phyloP scores from a whole-genome alignment of 2,113 vertebrate genomes.

The Pelobates fuscus region DNA sequence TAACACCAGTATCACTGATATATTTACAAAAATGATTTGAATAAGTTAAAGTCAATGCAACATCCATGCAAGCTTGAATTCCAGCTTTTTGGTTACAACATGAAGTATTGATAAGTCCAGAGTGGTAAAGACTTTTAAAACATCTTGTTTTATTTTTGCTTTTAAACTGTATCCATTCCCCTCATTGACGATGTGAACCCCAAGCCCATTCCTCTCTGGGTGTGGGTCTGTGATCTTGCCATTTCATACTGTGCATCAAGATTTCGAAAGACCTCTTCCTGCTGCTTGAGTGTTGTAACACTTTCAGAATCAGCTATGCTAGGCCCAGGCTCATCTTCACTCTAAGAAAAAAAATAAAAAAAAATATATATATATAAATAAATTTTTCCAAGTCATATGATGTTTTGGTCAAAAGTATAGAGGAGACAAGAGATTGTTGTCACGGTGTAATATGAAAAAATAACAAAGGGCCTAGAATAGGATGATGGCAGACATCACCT shows the following conservation, averaged over 20 bases:
- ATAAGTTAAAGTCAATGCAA: conserved; percentile 96
- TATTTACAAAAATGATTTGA: conserved; percentile 93
- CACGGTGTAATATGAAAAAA: too few relatives aligned
- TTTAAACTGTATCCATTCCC: conserved; percentile 93
- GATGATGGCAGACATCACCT: too few relatives aligned
- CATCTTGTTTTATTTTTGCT: conserved; percentile 18
- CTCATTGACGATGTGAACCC: conserved; percentile 91
- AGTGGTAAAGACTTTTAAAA: conserved; percentile 54
- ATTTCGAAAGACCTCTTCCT: conserved; percentile 96
- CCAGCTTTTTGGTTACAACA: conserved; percentile 85
- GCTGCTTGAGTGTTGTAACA: conserved; percentile 92
- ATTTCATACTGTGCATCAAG: conserved; percentile 97
- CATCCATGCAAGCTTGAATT: conserved; percentile 91
- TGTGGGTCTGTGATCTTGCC: conserved; percentile 97
- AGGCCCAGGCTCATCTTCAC: conserved; percentile 84
- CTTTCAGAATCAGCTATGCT: conserved; percentile 87
- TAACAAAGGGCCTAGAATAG: too few relatives aligned
- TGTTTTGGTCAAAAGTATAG: too few relatives aligned
- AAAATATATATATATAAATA: background rate
- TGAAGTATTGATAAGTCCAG: conserved; percentile 69
- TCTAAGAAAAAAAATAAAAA: conserved; percentile 62
- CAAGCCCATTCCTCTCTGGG: conserved; percentile 97
- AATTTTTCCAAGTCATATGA: too few relatives aligned
- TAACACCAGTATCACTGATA: conserved; percentile 85
- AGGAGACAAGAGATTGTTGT: too few relatives aligned